Base-by-base conservation (phyloP, 2,888 invertebrate species). In the Iphiclides podalirius region DNA sequence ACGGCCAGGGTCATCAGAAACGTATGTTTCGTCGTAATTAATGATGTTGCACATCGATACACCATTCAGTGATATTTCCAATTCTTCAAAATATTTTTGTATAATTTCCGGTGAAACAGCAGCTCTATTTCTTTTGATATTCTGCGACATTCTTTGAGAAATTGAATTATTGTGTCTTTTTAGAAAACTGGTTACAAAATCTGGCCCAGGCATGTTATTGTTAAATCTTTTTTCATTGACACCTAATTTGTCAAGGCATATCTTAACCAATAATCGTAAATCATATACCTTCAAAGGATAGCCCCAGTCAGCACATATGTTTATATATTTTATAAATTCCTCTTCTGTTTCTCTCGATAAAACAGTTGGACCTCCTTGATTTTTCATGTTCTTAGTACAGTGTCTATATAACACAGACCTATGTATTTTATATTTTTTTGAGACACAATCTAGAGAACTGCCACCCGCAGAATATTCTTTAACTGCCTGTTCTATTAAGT, bases 81-180 rank as follows among this genome's bases (percentile, higher is more conserved):
- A 15, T 36, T 48, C 40, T 6, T 13, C 12, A 43, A 49, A 54
- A 48, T 52, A 56, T 26, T 48, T 40, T 39, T 47, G 33, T 11
- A 59, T 55, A 9, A 26, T 13, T 28, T 47, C 36, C 26, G 44
- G 28, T 4, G 53, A 50, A 2, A 54, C 43, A 4, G 39, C 42
- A 8, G 55, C 54, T 28, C 55, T 28, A 28, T 17, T 16, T 17
- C 40, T 49, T 52, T 54, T 54, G 13, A 57, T 57, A 36, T 59
- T 59, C 43, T 43, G 9, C 47, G 46, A 37, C 8, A 45, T 42
- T 31, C 56, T 35, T 37, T 33, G 11, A 1, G 53, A 48, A 26
- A 57, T 52, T 31, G 41, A 17, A 2, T 43, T 28, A 17, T 41
- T 44, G 26, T 58, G 43, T 16, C 55, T 16, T 34, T 47, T 49